Conservation (phyloP, 2,888 invertebrate genomes). For the Mongoloraphidia duomilia region DNA sequence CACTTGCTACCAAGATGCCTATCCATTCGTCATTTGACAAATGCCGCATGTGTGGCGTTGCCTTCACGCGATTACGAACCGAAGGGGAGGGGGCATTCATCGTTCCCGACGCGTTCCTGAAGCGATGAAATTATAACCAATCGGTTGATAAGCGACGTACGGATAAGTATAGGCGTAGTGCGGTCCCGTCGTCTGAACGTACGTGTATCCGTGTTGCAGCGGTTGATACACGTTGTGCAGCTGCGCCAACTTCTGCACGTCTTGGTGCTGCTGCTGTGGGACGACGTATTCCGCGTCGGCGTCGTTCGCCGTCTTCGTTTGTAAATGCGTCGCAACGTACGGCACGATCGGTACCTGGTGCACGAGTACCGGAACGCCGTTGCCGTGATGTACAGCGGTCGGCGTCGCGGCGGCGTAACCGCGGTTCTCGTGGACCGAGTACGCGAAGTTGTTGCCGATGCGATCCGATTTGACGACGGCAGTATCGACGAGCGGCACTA, state of each 20-base stretch:
- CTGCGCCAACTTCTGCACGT: slow-evolving; percentile 1
- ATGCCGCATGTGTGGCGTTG: no score
- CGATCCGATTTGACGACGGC: slow-evolving; percentile 36
- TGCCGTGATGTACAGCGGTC: no score
- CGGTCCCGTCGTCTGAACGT: no score
- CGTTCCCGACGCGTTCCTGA: background rate
- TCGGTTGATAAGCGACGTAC: background rate
- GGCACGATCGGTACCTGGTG: no score
- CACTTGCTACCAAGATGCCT: no score
- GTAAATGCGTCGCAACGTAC: no score
- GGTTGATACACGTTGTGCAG: background rate
- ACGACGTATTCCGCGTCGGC: background rate
- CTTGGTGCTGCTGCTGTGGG: background rate
- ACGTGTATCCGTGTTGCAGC: no score
- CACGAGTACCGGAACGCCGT: no score
- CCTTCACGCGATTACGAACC: no score
- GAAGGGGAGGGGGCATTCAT: no score
- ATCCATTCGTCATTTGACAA: no score
- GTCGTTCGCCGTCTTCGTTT: no score
- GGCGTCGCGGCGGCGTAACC: slow-evolving; percentile 30
- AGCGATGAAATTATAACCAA: background rate
- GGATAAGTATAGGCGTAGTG: background rate
- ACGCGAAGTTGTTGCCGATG: slow-evolving; percentile 38
- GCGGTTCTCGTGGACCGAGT: slow-evolving; percentile 36
- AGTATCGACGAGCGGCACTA: slow-evolving; percentile 26